phyloP scores from a whole-genome alignment of 2,797 vertebrate genomes.

The Acanthurus leucopareius region DNA sequence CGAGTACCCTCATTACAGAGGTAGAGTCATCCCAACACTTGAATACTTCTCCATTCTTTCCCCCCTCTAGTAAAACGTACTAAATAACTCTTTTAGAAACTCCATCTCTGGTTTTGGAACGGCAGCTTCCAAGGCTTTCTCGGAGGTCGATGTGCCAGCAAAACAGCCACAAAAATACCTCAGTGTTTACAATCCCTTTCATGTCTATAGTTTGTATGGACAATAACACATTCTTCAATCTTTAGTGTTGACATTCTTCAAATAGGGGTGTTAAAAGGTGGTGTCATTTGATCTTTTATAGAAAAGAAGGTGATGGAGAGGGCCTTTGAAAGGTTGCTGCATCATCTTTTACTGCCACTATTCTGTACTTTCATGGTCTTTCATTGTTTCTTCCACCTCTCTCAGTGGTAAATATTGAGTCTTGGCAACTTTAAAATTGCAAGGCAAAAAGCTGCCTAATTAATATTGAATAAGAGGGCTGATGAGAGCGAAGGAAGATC shows the following conservation, averaged over 20 bases:
- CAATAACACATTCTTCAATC: conserved; percentile 20
- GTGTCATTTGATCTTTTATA: conserved; percentile 61
- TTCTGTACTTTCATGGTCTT: conserved; percentile 25
- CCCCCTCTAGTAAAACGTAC: conserved; percentile 23
- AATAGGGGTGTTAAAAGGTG: conserved; percentile 48
- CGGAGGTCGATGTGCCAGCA: neutral
- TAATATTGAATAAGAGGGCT: conserved; percentile 56
- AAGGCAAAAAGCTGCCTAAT: conserved; percentile 57
- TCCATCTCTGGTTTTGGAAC: conserved; percentile 8
- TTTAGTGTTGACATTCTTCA: conserved; percentile 33
- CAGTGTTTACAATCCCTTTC: conserved; percentile 49
- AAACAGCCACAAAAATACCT: conserved; percentile 48
- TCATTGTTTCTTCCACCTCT: conserved; percentile 38
- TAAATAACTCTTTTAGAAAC: conserved; percentile 32
- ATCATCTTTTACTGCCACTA: conserved; percentile 41
- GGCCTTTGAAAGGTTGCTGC: conserved; percentile 34
- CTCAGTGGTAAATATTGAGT: conserved; percentile 25
- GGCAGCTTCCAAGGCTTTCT: conserved; percentile 2
- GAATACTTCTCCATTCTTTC: conserved; percentile 1
- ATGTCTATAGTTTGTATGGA: conserved; percentile 16
- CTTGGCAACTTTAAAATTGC: conserved; percentile 31
- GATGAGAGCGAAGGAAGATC: conserved; percentile 55
- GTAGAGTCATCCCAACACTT: neutral
- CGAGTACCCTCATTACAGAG: conserved; percentile 26
- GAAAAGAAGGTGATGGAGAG: conserved; percentile 29